Evolutionary conservation across 2,113 vertebrate genomes (phyloP), one percentile per base, ranked within the genome.

Genomic region (Mobula hypostoma): DNA sequence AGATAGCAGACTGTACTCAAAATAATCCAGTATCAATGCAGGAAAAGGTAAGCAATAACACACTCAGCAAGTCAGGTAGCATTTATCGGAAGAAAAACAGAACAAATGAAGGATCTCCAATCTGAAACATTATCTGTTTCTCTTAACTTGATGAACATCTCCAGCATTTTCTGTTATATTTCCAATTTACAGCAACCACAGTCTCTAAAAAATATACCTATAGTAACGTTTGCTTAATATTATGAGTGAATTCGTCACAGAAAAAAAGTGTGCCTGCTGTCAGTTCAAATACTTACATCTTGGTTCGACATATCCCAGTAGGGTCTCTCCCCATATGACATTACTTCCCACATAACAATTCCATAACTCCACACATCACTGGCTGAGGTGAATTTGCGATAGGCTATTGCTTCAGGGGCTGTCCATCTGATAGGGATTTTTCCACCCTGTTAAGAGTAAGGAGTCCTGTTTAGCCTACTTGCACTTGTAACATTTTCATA

Each of bases 251-350:
- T 63, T 11, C 9, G 24, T 61, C 56, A n/a, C 58, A 11, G 24
- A 87, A 87, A 29, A 63, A 29, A 48, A 2, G 27, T 27, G 14
- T 87, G 27, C 27, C 56, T 87, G 83, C 12, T n/a, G 58, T 92
- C 32, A 36, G 15, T 14, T 91, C 87, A 91, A 70, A 63, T 94
- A 96, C 98, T 98, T 96, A 99, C 99, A 14, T 99, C 99, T 96
- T 99, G 99, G 97, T 99, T 99, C 96, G 98, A 99, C 99, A 99
- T 99, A 97, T 99, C 99, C 99, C 99, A 99, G 96, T 99, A 99
- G 4, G 99, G 99, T 94, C 98, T 96, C 95, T 99, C 99, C 82
- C 99, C 99, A 0, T 99, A 99, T 32, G 98, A 99, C 99, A 99
- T 99, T 95, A 99, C 99, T 95, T 99, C 99, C 99, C 98, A 99